A percentile compares a stretch with the other conserved stretches of the same genome.
These are phyloP conservation scores for Erinaceus europaeus DNA, from an alignment of 2,113 vertebrate species.

Conservation along the genomic window DNA sequence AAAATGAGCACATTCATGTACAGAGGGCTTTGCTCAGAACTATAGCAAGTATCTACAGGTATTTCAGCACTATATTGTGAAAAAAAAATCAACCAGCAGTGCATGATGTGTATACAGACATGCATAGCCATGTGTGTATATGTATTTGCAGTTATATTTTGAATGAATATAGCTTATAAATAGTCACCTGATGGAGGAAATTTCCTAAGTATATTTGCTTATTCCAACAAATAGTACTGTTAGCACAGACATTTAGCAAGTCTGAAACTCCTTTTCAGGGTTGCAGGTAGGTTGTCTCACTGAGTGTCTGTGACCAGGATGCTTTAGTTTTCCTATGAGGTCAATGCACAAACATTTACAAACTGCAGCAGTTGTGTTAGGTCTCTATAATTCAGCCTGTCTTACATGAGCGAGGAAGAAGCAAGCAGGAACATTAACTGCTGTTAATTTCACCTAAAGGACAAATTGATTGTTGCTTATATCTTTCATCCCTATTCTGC, in stretches of 20 bases:
- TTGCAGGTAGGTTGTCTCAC: neutral
- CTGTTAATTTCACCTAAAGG: neutral
- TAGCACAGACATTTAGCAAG: neutral
- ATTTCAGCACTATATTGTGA: fast-evolving
- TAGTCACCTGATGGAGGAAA: neutral
- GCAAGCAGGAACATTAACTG: neutral
- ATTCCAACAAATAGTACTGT: neutral
- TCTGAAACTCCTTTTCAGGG: neutral
- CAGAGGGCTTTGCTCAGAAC: no score
- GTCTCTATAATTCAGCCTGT: fast-evolving
- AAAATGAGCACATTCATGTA: no score
- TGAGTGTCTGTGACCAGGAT: neutral
- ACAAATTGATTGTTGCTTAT: fast-evolving
- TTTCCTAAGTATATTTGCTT: neutral
- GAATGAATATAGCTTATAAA: neutral
- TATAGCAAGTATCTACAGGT: neutral
- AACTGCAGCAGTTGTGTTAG: no score
- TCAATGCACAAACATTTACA: no score
- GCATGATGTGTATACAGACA: no score
- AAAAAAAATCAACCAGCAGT: no score
- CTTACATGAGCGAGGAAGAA: neutral
- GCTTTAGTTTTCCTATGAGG: no score
- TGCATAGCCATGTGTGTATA: no score
- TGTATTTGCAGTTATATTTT: no score
- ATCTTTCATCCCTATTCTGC: neutral